Percentiles rank a stretch among this genome's conserved stretches.
These are phyloP conservation scores for Leptinotarsa defecta DNA, from an alignment of 1,140 invertebrate species.

Conservation along the genomic window DNA sequence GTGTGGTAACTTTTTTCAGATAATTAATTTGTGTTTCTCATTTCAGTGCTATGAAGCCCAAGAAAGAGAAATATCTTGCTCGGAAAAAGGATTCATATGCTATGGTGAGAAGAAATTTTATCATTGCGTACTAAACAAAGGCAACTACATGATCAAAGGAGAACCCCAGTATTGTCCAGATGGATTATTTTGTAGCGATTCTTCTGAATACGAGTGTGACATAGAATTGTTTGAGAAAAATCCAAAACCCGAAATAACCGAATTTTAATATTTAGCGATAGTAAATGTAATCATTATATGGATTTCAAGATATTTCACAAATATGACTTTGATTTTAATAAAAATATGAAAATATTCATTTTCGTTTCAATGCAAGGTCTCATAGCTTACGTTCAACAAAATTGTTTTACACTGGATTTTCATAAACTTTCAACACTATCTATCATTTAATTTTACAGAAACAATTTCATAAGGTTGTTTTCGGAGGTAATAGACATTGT, in stretches of 20 bases:
- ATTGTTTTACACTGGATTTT: too few species aligned
- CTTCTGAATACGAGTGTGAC: constrained; percentile 11
- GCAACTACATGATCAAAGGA: constrained; percentile 2
- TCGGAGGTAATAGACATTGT: too few species aligned
- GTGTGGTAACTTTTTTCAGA: too few species aligned
- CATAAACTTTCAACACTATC: too few species aligned
- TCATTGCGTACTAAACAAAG: constrained; percentile 13
- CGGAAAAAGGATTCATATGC: constrained; percentile 18
- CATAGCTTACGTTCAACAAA: background rate
- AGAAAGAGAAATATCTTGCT: constrained; percentile 6
- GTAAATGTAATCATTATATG: background rate
- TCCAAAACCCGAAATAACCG: too few species aligned
- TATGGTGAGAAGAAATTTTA: constrained; percentile 9
- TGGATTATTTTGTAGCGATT: constrained; percentile 8
- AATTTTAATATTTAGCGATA: background rate
- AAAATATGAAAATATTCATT: background rate
- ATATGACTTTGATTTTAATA: background rate
- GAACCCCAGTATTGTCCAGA: constrained; percentile 4
- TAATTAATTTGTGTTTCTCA: background rate
- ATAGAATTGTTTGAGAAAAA: background rate
- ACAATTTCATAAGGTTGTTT: too few species aligned
- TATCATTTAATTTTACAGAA: too few species aligned
- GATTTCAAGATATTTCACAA: background rate
- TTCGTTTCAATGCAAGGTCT: background rate
- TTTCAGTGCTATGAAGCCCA: background rate